Conservation (phyloP, 30 jellyfish, hydroid and myxozoan genomes). For the Sanderia malayensis region DNA sequence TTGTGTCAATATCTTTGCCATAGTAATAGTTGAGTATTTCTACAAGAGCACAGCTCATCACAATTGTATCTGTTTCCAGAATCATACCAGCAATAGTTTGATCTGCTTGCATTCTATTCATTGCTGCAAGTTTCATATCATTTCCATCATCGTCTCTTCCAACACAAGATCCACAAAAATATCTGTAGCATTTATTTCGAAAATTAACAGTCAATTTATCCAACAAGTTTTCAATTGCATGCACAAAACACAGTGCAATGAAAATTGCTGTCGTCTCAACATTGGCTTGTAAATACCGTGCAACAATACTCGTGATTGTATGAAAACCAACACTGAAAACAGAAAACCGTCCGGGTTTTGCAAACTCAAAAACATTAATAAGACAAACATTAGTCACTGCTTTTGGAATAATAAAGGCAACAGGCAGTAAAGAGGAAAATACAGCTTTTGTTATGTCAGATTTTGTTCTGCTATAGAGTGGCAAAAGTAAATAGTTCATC, state of each 20-base stretch:
- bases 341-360: slow-evolving; percentile 20
- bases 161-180: slow-evolving; percentile 42
- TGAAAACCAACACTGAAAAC: slow-evolving; percentile 45
- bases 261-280: slow-evolving; percentile 18
- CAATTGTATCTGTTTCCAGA: slow-evolving; percentile 42
- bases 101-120: slow-evolving; percentile 55
- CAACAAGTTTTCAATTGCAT: slow-evolving; percentile 40
- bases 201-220: slow-evolving; percentile 32
- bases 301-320: slow-evolving; percentile 17
- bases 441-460: slow-evolving; percentile 39
- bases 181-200: slow-evolving; percentile 17
- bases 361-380: slow-evolving; percentile 15
- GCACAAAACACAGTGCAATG: slow-evolving; percentile 34
- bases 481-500: slow-evolving; percentile 45
- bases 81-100: slow-evolving; percentile 49
- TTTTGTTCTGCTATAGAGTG: slow-evolving; percentile 26
- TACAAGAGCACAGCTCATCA: slow-evolving; percentile 52
- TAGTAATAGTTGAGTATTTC: slow-evolving; percentile 19
- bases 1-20: slow-evolving; percentile 9
- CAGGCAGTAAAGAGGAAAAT: slow-evolving; percentile 42
- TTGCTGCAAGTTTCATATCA: slow-evolving; percentile 2
- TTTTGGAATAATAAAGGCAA: slow-evolving; percentile 38
- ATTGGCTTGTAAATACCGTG: slow-evolving; percentile 50
- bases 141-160: slow-evolving; percentile 14
- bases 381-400: slow-evolving; percentile 33